Base-by-base conservation (phyloP, 2,797 vertebrate genomes). In the Hoplostethus mediterraneus region DNA sequence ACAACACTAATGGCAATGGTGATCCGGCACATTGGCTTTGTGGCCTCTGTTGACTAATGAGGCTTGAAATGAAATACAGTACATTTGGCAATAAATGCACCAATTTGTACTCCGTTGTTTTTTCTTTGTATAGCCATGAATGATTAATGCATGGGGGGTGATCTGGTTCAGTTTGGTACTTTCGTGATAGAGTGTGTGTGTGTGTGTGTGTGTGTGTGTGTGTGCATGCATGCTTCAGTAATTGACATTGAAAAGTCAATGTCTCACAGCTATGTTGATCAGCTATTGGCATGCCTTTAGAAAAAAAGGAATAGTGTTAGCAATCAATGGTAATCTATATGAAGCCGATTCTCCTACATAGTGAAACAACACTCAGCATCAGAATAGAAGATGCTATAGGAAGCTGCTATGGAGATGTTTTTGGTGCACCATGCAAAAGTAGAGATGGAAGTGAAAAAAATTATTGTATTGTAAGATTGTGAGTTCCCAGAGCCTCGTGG, bases 21-120 rank as follows among this genome's bases (percentile, higher is more conserved):
- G 75, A 71, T 71, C 66, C 25, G 63, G 42, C 28, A 59, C 5
- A 36, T 42, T 42, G 65, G 67, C 65, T 81, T 47, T 40, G 69
- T 53, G 63, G 67, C 63, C 71, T 71, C 63, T 67, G 54, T 51
- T 56, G 67, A 71, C 71, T 78, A 75, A 78, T 75, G 80, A 78
- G 59, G 67, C 80, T 71, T 73, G 86, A 88, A 88, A 86, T 86
- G 71, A 84, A 90, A 89, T 80, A 77, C 82, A 80, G 71, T 80
- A 66, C 75, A 79, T 82, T 86, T 82, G 68, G 80, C 82, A 77
- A 74, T 83, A 81, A 79, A 76, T 65, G 55, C 79, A 8, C 52
- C 69, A 55, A 68, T 80, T 77, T 80, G 70, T 63, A 70, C 66
- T 62, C 47, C 51, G 51, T 48, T 63, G n/a, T 61, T 64, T n/a